phyloP scores from a whole-genome alignment of 1,140 invertebrate genomes.

The Drosophila pectinifera region DNA sequence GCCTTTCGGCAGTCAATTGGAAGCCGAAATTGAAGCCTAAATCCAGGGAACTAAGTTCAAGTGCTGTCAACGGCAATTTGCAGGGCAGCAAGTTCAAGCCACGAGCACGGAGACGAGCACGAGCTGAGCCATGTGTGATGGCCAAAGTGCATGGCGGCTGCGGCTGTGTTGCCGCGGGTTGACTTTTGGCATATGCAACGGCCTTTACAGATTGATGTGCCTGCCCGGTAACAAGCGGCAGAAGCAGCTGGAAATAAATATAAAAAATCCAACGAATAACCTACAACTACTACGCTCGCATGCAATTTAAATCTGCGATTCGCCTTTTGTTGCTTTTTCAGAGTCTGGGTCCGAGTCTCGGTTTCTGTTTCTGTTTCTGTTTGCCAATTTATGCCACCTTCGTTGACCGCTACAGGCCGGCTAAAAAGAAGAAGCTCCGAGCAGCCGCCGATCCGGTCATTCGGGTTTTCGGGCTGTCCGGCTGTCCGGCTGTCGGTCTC shows the following conservation, averaged over 20 bases:
- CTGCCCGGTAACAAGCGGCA: constrained; percentile 52
- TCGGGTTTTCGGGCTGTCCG: constrained; percentile 69
- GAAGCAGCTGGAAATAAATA: constrained; percentile 45
- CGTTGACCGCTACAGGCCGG: constrained; percentile 69
- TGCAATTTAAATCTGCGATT: constrained; percentile 53
- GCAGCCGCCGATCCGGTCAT: constrained; percentile 49
- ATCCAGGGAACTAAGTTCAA: constrained; percentile 44
- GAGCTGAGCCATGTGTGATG: constrained; percentile 47
- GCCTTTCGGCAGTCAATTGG: neutral
- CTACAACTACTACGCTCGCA: constrained; percentile 45
- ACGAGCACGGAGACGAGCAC: constrained; percentile 1
- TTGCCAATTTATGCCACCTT: constrained; percentile 75
- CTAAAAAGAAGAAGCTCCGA: constrained; percentile 21
- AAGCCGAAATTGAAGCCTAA: neutral
- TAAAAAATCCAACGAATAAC: constrained; percentile 51
- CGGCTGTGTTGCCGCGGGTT: constrained; percentile 23
- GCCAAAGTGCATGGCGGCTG: constrained; percentile 38
- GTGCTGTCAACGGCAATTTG: constrained; percentile 45
- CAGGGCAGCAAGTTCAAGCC: constrained; percentile 54
- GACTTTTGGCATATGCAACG: constrained; percentile 81
- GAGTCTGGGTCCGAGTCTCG: neutral
- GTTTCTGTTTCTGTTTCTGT: constrained; percentile 34
- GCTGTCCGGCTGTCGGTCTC: too few species aligned
- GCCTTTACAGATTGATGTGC: constrained; percentile 78
- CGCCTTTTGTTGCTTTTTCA: constrained; percentile 25